These are phyloP conservation scores for Capreolus pygargus DNA, from an alignment of 2,113 vertebrate species.

Conservation along the genomic window DNA sequence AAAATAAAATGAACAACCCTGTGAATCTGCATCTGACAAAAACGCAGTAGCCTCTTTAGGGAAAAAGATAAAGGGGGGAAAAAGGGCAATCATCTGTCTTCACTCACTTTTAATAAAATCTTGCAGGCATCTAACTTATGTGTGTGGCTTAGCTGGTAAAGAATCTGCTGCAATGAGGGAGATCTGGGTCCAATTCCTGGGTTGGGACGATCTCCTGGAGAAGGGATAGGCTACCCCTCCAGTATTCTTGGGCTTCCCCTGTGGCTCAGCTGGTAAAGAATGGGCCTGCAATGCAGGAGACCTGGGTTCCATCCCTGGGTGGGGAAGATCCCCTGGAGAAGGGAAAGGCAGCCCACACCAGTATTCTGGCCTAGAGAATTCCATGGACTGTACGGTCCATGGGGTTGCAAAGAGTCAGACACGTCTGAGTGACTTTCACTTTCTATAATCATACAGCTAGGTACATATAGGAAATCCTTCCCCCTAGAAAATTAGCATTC, in stretches of 20 bases:
- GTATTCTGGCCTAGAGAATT: background rate
- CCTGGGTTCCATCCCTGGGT: background rate
- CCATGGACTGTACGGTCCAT: background rate
- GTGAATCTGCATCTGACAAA: background rate
- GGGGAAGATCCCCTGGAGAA: background rate
- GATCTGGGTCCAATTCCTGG: background rate
- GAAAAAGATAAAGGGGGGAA: background rate
- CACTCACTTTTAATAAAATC: constrained; percentile 35
- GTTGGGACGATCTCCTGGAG: background rate
- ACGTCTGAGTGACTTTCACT: background rate
- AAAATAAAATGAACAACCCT: background rate
- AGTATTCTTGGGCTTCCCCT: background rate
- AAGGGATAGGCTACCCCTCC: background rate
- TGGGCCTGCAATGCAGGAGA: background rate
- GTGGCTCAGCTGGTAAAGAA: background rate
- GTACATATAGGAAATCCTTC: background rate
- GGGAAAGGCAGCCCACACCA: background rate
- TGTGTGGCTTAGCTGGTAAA: background rate
- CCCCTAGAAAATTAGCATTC: background rate
- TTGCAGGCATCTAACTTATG: background rate
- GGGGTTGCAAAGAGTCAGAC: background rate
- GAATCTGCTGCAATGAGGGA: background rate
- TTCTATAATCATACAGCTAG: constrained; percentile 24
- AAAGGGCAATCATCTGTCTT: background rate
- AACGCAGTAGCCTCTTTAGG: background rate